Evolutionary conservation across 2,888 invertebrate genomes (phyloP), one percentile per base, ranked within the genome.

Genomic region (Lycaena phlaeas): DNA sequence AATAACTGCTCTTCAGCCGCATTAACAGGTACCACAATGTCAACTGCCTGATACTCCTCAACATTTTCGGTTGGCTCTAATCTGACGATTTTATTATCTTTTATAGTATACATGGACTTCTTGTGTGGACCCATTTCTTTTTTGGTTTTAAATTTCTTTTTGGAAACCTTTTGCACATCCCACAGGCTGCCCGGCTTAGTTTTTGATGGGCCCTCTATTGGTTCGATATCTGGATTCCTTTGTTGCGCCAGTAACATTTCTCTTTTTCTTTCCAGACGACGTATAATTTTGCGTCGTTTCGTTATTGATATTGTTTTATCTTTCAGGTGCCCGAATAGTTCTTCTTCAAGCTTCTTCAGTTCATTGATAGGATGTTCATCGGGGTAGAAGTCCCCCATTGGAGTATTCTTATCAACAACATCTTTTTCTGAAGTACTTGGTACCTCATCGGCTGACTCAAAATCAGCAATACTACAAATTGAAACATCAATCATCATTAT

Each of bases 361-460:
- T 77, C 63, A 54, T 88, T 78, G 62, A 88, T 86, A 9, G 88
- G 87, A 50, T 87, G 86, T 3, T 72, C 74, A 22, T 73, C 65
- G 0, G 78, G 74, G 40, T 76, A 79, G 27, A 65, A 64, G 38
- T 54, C 69, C 39, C 54, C 51, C 38, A 53, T 57, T 28, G 62
- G 59, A 4, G 62, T 57, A 4, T 55, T 42, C 41, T 51, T 57
- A 12, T 59, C 54, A 6, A 53, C 37, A n/a, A 64, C 46, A 39
- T 61, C 57, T 27, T 65, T 57, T 17, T 57, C 22, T 34, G 70
- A 65, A 15, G 67, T 58, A 25, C 59, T 56, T 11, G 70, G 56
- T 41, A 52, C 38, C 3, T 59, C 55, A 17, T 50, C 45, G 34
- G 31, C n/a, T n/a, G n/a, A 30, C 14, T 59, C 49, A 40, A 53